These are phyloP conservation scores for Ornithorhynchus anatinus DNA, from an alignment of 2,113 vertebrate genomes.

Conservation along the genomic window DNA sequence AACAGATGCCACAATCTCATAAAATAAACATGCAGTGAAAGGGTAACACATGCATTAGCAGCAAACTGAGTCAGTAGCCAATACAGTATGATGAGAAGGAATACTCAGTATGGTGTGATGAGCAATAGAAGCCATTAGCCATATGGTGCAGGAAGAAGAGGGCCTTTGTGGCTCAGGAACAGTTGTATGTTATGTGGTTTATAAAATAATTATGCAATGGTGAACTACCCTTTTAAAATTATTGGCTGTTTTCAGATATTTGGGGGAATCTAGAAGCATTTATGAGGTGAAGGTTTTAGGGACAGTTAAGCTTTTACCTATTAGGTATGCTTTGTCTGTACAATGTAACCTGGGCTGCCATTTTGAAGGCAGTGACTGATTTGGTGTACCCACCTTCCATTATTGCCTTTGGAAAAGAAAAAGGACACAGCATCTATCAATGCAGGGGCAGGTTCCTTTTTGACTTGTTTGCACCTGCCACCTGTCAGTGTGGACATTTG, in stretches of 20 bases:
- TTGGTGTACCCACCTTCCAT: constrained; percentile 13
- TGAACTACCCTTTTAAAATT: constrained; percentile 73
- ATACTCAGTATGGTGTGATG: constrained; percentile 74
- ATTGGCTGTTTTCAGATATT: constrained; percentile 75
- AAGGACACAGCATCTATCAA: constrained; percentile 20
- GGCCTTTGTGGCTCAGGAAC: constrained; percentile 69
- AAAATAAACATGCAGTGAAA: constrained; percentile 80
- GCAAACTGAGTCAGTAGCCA: constrained; percentile 73
- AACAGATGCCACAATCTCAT: constrained; percentile 74
- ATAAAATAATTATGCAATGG: constrained; percentile 81
- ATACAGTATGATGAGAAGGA: constrained; percentile 69
- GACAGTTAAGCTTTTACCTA: not conserved
- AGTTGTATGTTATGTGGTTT: constrained; percentile 74
- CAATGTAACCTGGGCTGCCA: constrained; percentile 6
- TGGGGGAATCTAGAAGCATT: constrained; percentile 67
- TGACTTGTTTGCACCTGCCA: constrained; percentile 39
- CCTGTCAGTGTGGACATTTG: constrained; percentile 44
- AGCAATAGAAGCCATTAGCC: constrained; percentile 71
- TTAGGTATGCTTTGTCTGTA: constrained; percentile 21
- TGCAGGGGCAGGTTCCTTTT: constrained; percentile 3
- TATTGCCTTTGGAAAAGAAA: constrained; percentile 6
- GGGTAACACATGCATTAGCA: constrained; percentile 73
- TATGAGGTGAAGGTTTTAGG: constrained; percentile 53
- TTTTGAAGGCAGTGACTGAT: constrained; percentile 29
- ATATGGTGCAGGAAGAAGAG: constrained; percentile 77